Evolutionary conservation across 1,140 invertebrate genomes (phyloP).

Genomic region (Psilanteris sp.): DNA sequence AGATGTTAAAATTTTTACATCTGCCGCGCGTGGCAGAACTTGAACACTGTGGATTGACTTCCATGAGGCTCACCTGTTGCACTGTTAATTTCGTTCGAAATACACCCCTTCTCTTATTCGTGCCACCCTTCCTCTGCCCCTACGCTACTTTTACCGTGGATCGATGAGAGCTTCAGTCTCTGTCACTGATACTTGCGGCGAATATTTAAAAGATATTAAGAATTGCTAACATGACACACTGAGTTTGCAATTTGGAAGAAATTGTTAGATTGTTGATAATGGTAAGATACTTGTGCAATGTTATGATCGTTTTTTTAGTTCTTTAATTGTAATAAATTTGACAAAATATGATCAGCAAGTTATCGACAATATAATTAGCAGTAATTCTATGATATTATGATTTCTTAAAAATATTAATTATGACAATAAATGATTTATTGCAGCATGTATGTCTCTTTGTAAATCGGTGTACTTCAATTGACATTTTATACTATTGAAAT

Average conservation of each 20-base stretch:
- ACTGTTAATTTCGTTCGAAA: slow-evolving; percentile 56
- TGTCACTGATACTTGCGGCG: slow-evolving; percentile 11
- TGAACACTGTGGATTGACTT: slow-evolving; percentile 22
- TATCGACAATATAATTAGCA: too few species aligned
- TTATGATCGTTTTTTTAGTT: too few species aligned
- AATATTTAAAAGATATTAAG: slow-evolving; percentile 22
- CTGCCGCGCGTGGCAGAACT: slow-evolving; percentile 17
- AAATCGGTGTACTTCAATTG: too few species aligned
- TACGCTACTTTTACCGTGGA: slow-evolving; percentile 36
- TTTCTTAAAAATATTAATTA: too few species aligned
- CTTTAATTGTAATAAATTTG: too few species aligned
- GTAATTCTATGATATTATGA: too few species aligned
- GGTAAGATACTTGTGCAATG: slow-evolving; percentile 27
- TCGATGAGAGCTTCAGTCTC: slow-evolving; percentile 41
- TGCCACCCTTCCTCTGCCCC: background rate
- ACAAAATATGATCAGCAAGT: too few species aligned
- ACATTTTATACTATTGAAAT: too few species aligned
- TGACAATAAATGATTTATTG: too few species aligned
- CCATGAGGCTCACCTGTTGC: slow-evolving; percentile 54
- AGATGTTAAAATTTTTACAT: slow-evolving; percentile 2
- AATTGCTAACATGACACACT: slow-evolving; percentile 19
- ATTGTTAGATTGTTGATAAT: slow-evolving; percentile 8
- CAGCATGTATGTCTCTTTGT: too few species aligned
- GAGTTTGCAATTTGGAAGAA: slow-evolving; percentile 13
- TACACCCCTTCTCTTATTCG: slow-evolving; percentile 3